Conservation (phyloP, 1,140 invertebrate species). For the Heterodera carotae region DNA sequence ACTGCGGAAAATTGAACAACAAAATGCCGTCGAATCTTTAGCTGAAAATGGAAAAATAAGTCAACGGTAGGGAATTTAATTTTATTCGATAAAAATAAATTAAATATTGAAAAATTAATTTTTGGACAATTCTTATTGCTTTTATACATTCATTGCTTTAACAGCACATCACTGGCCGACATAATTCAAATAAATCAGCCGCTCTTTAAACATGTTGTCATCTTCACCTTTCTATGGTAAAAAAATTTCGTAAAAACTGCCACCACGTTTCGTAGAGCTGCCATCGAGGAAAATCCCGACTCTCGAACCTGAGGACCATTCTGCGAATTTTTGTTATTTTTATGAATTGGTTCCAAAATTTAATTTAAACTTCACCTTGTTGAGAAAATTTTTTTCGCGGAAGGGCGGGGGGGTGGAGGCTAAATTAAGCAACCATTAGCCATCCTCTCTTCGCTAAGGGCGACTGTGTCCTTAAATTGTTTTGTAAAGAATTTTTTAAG, state of each 20-base stretch:
- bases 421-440: no score
- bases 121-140: background rate
- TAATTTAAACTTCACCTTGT: constrained; percentile 6
- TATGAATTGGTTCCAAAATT: no score
- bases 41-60: background rate
- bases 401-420: no score
- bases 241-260: no score
- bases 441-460: no score
- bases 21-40: background rate
- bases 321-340: background rate
- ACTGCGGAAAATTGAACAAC: constrained; percentile 14
- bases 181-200: constrained; percentile 13
- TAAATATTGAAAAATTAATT: constrained; percentile 31
- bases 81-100: background rate
- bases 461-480: no score
- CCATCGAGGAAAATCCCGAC: no score
- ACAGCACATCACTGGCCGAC: constrained; percentile 18
- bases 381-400: background rate
- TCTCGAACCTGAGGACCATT: no score
- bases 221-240: constrained; percentile 40
- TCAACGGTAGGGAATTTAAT: background rate
- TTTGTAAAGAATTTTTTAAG: constrained; percentile 24
- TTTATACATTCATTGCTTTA: background rate
- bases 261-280: no score
- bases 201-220: constrained; percentile 35